Base-by-base conservation (phyloP, 2,797 vertebrate genomes). In the Galaxias olidus region DNA sequence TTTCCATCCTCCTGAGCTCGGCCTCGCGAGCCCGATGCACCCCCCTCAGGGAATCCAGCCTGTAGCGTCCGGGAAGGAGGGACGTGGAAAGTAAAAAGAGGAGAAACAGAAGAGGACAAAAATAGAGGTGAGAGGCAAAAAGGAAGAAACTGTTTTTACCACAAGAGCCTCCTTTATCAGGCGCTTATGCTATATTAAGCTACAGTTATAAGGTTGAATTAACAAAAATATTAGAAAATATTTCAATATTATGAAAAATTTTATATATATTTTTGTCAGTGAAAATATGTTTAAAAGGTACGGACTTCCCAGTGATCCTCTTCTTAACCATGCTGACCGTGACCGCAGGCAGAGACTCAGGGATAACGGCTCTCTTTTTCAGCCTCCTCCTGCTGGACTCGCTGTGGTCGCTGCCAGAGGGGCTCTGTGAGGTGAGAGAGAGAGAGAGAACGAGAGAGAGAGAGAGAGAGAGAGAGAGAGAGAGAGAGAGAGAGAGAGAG, bases 21-120 rank as follows among this genome's bases (percentile, higher is more conserved):
- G 92, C 93, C 79, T 93, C 91, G 51, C 94, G 94, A 0, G 92
- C 91, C 74, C 92, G 87, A 81, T 95, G 91, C 65, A 97, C 93
- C 77, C 94, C 92, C 69, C 91, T 92, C 61, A 98, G 69, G 0
- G 91, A 93, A 0, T 89, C 86, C 74, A 98, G 86, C 76, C 96
- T 98, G 76, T 18, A 82, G n/a, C 42, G 40, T 30, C 6, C 30
- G 30, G 15, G 49, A 51, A 12, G n/a, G 20, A 4, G 9, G n/a
- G 20, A 7, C 4, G 43, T 15, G 9, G n/a, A 14, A 7, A 9
- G 43, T 15, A 9, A 41, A 46, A 0, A 46, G 6, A 63, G 9
- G 18, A 42, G 48, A 42, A 41, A 10, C 17, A 10, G 43, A 13
- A 20, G 1, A 18, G 3, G 50, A 40, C 4, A 7, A n/a, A 40